phyloP scores from a whole-genome alignment of 2,113 vertebrate genomes.

The Mungos mungo region DNA sequence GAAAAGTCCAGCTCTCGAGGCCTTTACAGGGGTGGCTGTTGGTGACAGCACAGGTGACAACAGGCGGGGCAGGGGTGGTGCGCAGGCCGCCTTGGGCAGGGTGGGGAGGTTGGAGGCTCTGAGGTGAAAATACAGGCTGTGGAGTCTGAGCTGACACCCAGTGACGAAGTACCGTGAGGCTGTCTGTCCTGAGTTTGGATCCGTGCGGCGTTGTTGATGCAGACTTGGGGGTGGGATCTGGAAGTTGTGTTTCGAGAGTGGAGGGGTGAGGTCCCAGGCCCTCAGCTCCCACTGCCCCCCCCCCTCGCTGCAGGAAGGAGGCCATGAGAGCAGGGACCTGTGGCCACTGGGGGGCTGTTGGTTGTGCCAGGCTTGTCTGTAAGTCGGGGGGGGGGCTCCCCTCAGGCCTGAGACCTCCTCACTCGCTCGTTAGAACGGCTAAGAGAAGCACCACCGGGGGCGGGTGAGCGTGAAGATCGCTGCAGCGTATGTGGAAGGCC shows the following conservation, averaged over 20 bases:
- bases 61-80: accelerated
- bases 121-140: accelerated
- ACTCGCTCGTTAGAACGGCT: background rate
- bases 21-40: background rate
- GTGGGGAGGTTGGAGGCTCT: background rate
- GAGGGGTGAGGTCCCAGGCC: background rate
- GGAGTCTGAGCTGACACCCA: background rate
- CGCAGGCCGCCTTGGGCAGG: background rate
- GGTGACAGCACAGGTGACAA: background rate
- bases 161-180: too few relatives aligned
- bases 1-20: background rate
- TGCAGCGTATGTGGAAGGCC: background rate
- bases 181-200: background rate
- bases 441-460: background rate
- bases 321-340: background rate
- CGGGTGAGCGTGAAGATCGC: background rate
- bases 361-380: background rate
- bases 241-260: background rate
- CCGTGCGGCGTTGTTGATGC: accelerated
- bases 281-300: accelerated
- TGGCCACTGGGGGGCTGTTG: accelerated
- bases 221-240: background rate
- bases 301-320: background rate
- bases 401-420: too few relatives aligned
- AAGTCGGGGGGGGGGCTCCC: background rate